Evolutionary conservation across 2,113 vertebrate species (phyloP).

Genomic region (Dinomys branickii): DNA sequence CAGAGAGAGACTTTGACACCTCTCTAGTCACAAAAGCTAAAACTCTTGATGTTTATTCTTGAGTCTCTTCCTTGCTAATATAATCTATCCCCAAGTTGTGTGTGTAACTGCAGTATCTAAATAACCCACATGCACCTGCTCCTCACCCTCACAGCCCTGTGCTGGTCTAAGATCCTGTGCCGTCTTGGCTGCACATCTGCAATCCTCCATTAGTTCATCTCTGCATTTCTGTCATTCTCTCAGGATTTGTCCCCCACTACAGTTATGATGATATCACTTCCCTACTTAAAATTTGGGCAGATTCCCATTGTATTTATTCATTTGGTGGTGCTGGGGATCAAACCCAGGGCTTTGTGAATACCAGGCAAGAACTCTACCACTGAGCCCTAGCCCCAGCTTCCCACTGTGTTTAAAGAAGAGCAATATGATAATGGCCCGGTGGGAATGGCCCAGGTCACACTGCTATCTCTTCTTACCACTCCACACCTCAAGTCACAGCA

Average conservation of each 20-base stretch:
- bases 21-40: background rate
- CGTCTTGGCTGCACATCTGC: background rate
- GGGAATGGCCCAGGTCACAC: background rate
- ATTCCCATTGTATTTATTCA: background rate
- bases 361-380: too few relatives aligned
- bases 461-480: background rate
- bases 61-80: background rate
- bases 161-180: background rate
- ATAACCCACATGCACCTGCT: background rate
- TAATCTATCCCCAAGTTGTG: background rate
- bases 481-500: background rate
- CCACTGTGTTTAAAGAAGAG: background rate
- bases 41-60: background rate
- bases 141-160: background rate
- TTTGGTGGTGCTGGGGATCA: too few relatives aligned
- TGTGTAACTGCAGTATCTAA: background rate
- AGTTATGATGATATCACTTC: background rate
- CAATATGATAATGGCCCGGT: background rate
- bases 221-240: background rate
- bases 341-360: too few relatives aligned
- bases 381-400: background rate
- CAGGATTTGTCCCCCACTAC: background rate
- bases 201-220: background rate
- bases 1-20: background rate
- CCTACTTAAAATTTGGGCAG: background rate